Percentiles rank a stretch among this genome's conserved stretches.
Evolutionary conservation across 2,113 vertebrate species (phyloP).

Genomic region (Plecturocebus donacophilus): DNA sequence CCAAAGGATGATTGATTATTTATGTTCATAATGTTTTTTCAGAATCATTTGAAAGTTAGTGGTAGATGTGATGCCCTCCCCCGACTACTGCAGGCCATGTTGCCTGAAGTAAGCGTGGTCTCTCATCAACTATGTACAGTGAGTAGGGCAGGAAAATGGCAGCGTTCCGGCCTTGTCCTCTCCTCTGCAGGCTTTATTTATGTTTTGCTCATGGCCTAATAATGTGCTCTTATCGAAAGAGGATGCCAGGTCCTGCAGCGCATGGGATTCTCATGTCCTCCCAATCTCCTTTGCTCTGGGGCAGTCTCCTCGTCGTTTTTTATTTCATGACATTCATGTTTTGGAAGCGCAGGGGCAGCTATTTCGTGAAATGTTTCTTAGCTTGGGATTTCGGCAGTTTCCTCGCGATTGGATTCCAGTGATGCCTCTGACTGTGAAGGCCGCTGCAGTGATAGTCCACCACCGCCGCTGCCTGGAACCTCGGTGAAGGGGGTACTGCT

Average conservation of each 20-base stretch:
- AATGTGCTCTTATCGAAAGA: background rate
- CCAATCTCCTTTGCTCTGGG: too few relatives aligned
- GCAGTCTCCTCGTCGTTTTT: too few relatives aligned
- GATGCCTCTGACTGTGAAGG: too few relatives aligned
- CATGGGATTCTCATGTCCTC: background rate
- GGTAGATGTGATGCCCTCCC: background rate
- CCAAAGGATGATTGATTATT: background rate
- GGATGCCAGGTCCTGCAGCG: background rate
- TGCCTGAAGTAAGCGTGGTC: background rate
- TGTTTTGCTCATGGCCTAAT: background rate
- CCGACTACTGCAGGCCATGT: too few relatives aligned
- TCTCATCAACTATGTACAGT: fast-evolving
- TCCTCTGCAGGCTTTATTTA: too few relatives aligned
- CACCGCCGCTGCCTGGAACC: too few relatives aligned
- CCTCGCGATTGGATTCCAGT: background rate
- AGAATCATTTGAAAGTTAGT: background rate
- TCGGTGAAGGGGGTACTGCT: background rate
- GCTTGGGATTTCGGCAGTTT: background rate
- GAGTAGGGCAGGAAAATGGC: background rate
- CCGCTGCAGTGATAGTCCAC: fast-evolving
- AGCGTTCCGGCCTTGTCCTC: background rate
- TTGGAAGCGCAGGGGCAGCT: too few relatives aligned
- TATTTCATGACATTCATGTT: too few relatives aligned
- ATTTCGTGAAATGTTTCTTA: too few relatives aligned
- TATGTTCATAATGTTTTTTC: background rate